Evolutionary conservation across 2,797 vertebrate genomes (phyloP).

Genomic region (Eulemur rubriventer): DNA sequence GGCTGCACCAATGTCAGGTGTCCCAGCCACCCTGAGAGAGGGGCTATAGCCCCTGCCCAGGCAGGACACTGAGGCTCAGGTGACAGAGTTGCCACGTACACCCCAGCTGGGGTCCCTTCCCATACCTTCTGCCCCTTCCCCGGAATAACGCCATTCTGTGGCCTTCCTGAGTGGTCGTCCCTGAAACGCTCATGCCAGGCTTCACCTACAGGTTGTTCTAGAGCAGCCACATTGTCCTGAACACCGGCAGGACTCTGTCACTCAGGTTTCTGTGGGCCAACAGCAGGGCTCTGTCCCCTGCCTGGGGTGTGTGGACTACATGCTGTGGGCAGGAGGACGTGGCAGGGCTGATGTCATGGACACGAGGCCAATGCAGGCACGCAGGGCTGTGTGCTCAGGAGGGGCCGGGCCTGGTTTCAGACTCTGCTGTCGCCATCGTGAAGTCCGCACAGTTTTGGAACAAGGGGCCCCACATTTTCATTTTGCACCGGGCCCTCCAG

Average conservation of each 20-base stretch:
- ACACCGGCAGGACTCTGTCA: accelerated
- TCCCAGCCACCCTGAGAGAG: background rate
- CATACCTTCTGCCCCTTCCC: background rate
- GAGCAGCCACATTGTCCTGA: background rate
- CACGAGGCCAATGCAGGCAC: background rate
- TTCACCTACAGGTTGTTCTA: background rate
- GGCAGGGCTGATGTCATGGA: background rate
- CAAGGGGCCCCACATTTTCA: background rate
- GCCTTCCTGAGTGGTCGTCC: background rate
- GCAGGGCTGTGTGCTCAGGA: background rate
- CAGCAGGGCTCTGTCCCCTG: background rate
- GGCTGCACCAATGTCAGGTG: background rate
- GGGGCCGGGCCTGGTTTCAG: background rate
- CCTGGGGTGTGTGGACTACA: background rate
- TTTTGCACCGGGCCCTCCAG: background rate
- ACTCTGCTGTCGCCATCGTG: background rate
- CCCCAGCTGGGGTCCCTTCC: background rate
- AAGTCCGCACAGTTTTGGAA: background rate
- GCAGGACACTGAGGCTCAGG: background rate
- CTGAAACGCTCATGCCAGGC: background rate
- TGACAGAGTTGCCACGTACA: background rate
- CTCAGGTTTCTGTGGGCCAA: background rate
- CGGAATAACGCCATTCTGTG: background rate
- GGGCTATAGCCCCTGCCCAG: background rate
- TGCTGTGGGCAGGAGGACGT: background rate